Evolutionary conservation across 2,113 vertebrate species (phyloP).

Genomic region (Calyptomena viridis): DNA sequence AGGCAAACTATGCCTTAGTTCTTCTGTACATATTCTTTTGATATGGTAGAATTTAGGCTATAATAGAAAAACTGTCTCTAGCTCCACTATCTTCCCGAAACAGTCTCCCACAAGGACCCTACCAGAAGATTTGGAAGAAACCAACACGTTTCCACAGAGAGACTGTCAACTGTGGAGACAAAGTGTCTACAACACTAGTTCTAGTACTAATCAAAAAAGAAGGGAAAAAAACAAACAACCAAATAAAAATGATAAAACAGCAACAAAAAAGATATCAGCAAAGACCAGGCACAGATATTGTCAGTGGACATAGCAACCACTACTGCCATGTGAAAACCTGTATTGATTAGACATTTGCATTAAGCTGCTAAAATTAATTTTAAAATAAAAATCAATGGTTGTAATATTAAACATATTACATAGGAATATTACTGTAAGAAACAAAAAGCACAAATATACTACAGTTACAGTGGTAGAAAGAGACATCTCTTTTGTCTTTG

Average conservation of each 20-base stretch:
- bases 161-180: background rate
- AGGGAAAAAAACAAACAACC: background rate
- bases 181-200: background rate
- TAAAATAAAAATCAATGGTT: background rate
- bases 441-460: background rate
- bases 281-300: background rate
- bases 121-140: background rate
- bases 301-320: background rate
- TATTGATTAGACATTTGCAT: background rate
- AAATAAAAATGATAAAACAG: background rate
- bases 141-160: background rate
- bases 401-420: background rate
- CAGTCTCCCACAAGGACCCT: background rate
- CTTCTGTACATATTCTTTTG: background rate
- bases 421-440: background rate
- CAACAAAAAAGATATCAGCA: rapidly evolving
- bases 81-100: background rate
- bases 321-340: background rate
- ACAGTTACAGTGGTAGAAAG: background rate
- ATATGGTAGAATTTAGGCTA: background rate
- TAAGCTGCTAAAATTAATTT: background rate
- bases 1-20: background rate
- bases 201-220: background rate
- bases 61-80: background rate
- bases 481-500: background rate